Evolutionary conservation across 1,140 invertebrate genomes (phyloP).

Genomic region (Gerris buenoi): DNA sequence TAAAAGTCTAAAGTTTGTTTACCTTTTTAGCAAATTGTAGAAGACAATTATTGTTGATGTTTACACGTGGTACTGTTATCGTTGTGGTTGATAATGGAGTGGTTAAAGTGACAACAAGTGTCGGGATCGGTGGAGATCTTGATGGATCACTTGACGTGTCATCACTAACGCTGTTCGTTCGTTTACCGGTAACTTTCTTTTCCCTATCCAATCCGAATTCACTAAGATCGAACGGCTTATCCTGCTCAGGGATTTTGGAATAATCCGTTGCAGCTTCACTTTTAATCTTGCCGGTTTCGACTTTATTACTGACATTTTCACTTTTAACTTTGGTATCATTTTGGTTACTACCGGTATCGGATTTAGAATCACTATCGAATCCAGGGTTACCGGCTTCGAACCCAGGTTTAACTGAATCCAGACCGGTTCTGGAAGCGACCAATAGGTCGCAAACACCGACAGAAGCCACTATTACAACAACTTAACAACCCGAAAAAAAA

Average conservation of each 20-base stretch:
- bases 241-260: not conserved
- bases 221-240: not conserved
- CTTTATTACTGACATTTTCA: too few relatives aligned
- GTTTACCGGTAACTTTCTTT: not conserved
- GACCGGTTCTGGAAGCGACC: not conserved
- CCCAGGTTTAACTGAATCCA: not conserved
- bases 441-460: not conserved
- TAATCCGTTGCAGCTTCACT: too few relatives aligned
- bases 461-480: not conserved
- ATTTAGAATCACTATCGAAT: too few relatives aligned
- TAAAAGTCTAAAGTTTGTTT: too few relatives aligned
- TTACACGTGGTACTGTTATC: constrained; percentile 19
- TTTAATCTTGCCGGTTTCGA: not conserved
- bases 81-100: constrained; percentile 20
- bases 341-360: too few relatives aligned
- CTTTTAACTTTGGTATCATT: too few relatives aligned
- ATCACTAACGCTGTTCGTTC: not conserved
- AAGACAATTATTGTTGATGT: constrained; percentile 18
- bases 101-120: constrained; percentile 19
- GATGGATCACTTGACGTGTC: not conserved
- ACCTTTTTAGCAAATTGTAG: constrained; percentile 8
- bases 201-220: not conserved
- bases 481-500: not conserved
- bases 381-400: not conserved
- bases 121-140: not conserved